Conservation (phyloP, 2,888 invertebrate genomes). For the Sycophila texana region DNA sequence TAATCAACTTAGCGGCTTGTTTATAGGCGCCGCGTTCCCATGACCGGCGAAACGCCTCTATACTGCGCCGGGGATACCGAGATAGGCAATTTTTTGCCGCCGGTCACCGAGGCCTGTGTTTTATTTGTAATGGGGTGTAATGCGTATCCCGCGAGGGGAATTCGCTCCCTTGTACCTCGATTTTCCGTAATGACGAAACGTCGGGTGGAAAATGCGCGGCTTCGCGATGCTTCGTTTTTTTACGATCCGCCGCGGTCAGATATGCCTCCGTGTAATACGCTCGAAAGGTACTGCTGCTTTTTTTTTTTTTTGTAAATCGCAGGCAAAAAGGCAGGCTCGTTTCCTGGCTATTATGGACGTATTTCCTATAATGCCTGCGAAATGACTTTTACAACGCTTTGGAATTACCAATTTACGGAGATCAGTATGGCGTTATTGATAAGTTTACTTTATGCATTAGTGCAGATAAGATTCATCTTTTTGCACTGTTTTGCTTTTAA, state of each 20-base stretch:
- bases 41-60: neutral
- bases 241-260: neutral
- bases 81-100: slow-evolving; percentile 20
- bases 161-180: neutral
- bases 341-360: slow-evolving; percentile 31
- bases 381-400: slow-evolving; percentile 20
- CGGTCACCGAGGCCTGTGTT: neutral
- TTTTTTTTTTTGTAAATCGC: slow-evolving; percentile 5
- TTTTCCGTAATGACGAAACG: slow-evolving; percentile 31
- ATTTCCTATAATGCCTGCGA: neutral
- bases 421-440: slow-evolving; percentile 2
- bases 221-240: neutral
- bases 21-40: slow-evolving; percentile 1
- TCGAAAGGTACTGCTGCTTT: neutral
- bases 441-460: neutral
- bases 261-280: neutral
- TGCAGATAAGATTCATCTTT: neutral
- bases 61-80: neutral
- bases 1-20: slow-evolving; percentile 52
- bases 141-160: slow-evolving; percentile 32
- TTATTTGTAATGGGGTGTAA: slow-evolving; percentile 37
- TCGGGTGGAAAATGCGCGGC: neutral
- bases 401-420: neutral
- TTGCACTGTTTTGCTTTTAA: too few relatives aligned
- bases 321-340: slow-evolving; percentile 15